Percentiles rank a stretch among this genome's conserved stretches.
phyloP scores from a whole-genome alignment of 2,797 vertebrate genomes.

The Mus minutoides region DNA sequence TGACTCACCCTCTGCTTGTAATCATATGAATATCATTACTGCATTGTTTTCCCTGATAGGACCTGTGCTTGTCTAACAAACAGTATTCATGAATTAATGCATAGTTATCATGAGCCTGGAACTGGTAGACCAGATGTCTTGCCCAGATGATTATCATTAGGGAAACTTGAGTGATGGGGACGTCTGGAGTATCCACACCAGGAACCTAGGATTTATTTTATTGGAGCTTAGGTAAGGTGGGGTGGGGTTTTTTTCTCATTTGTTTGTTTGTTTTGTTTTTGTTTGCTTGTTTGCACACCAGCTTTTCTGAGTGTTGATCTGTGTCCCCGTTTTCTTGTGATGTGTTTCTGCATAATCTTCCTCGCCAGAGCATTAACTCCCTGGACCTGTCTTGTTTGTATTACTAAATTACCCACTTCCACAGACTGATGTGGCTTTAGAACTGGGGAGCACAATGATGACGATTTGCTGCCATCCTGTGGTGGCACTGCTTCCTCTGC shows the following conservation, averaged over 20 bases:
- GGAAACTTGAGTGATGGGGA: neutral
- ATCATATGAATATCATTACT: neutral
- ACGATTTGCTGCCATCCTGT: conserved; percentile 65
- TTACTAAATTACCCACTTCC: neutral
- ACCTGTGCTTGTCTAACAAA: neutral
- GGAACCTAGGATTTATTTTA: neutral
- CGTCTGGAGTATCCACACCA: neutral
- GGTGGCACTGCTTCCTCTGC: neutral
- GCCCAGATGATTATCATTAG: neutral
- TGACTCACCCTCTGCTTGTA: neutral
- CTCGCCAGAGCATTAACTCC: neutral
- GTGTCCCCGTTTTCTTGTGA: neutral
- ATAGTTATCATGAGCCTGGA: neutral
- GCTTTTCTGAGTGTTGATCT: neutral
- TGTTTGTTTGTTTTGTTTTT: neutral
- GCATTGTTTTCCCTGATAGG: neutral
- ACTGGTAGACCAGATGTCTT: neutral
- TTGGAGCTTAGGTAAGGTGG: neutral
- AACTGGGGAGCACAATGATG: neutral
- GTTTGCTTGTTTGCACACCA: neutral
- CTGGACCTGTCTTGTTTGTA: neutral
- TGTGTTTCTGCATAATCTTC: neutral
- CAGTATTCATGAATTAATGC: neutral
- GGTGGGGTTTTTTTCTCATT: too few species aligned
- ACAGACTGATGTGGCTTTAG: neutral